Evolutionary conservation across 1,140 invertebrate genomes (phyloP), one percentile per base, ranked within the genome.

Genomic region (Octopus sinensis): DNA sequence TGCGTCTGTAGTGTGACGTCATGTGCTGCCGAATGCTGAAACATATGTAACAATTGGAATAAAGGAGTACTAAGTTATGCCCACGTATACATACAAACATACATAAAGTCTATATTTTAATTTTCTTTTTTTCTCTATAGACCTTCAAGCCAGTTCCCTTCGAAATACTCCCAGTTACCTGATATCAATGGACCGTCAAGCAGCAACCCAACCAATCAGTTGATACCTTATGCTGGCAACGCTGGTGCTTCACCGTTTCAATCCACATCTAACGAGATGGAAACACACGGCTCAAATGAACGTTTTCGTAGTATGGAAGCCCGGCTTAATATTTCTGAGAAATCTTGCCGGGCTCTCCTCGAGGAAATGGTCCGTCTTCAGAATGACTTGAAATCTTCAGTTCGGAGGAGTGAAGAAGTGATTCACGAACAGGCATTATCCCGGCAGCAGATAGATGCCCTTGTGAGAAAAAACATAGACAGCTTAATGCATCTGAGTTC

Each of bases 331-430:
- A 86, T 90, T 5, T 86, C 90, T 4, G 90, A 91, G 82, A 89
- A 89, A 79, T 90, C 89, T 13, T 90, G 91, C 82, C 78, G 90
- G 71, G 87, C 89, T 23, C 83, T 91, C 7, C 82, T 91, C n/a
- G 90, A 90, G 81, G 90, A 91, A 83, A 90, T 91, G 51, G 84
- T 91, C 6, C 85, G 90, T 12, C 83, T 91, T 73, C 90, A 91
- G 80, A 87, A 84, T 82, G 90, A 91, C 68, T 82, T 91, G n/a
- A 85, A 88, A 73, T 81, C 82, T 12, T 83, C 84, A 10, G 82
- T 88, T 12, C 84, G 86, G 13, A 82, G 85, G 68, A 90, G 87
- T 87, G 89, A 90, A 56, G 88, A 90, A 30, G 82, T 86, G 5
- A 43, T 90, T 10, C 82, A 86, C 54, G 89, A 91, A 68, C 90